Conservation (phyloP, 2,797 vertebrate genomes). For the Intellagama lesueurii region DNA sequence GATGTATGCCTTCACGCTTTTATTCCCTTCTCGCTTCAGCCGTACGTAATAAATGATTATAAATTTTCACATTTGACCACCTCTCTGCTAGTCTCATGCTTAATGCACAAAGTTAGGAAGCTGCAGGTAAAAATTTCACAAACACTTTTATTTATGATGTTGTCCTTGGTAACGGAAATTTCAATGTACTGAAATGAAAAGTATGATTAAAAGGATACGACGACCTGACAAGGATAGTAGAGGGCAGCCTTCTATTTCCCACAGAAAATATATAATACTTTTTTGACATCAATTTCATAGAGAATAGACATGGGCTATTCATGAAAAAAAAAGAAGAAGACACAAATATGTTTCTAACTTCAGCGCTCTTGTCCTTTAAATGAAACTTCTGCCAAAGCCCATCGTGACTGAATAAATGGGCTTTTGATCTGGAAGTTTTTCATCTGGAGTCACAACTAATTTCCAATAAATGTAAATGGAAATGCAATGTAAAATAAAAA, state of each 20-base stretch:
- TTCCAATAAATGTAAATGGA: constrained; percentile 40
- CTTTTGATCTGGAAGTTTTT: constrained; percentile 49
- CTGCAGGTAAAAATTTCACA: constrained; percentile 91
- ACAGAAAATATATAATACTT: constrained; percentile 89
- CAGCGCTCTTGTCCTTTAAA: constrained; percentile 65
- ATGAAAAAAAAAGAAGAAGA: constrained; percentile 70
- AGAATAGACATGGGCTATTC: constrained; percentile 87
- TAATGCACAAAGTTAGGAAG: constrained; percentile 90
- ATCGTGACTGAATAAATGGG: constrained; percentile 48
- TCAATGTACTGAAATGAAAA: constrained; percentile 97
- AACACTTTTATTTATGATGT: constrained; percentile 95
- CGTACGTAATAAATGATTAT: constrained; percentile 92
- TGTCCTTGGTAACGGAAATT: constrained; percentile 96
- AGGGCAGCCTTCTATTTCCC: constrained; percentile 87
- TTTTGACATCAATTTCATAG: constrained; percentile 89
- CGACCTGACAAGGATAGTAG: constrained; percentile 86
- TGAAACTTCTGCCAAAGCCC: constrained; percentile 66
- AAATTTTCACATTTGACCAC: constrained; percentile 93
- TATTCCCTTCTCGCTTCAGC: constrained; percentile 86
- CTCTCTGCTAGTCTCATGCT: constrained; percentile 85
- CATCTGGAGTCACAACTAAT: constrained; percentile 48
- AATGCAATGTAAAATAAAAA: constrained; percentile 9
- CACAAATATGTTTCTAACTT: constrained; percentile 78
- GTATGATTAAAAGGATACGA: constrained; percentile 93
- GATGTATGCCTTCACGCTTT: constrained; percentile 88